Evolutionary conservation across 2,888 invertebrate genomes (phyloP).

Genomic region (Germaria angustata): DNA sequence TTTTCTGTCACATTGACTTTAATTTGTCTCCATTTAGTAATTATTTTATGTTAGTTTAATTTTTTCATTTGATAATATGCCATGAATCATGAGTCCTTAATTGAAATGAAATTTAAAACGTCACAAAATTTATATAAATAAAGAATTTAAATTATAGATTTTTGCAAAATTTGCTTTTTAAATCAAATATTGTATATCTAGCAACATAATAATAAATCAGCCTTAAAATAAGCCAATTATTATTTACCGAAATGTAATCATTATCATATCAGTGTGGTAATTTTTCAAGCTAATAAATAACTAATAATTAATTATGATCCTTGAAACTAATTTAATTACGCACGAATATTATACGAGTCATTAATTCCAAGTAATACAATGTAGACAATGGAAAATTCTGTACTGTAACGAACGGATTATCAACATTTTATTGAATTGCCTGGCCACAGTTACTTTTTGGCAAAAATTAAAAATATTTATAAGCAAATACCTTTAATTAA

Average conservation of each 20-base stretch:
- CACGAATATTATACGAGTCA: slow-evolving; percentile 22
- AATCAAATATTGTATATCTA: no score
- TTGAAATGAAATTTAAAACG: no score
- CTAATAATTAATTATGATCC: slow-evolving; percentile 34
- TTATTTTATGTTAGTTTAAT: no score
- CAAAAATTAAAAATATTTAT: background rate
- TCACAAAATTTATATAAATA: no score
- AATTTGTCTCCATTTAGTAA: no score
- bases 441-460: slow-evolving; percentile 3
- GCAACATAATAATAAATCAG: slow-evolving; percentile 15
- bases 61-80: no score
- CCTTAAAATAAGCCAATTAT: slow-evolving; percentile 10
- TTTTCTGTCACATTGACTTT: no score
- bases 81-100: no score
- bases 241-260: slow-evolving; percentile 4
- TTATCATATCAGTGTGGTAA: background rate
- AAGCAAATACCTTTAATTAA: slow-evolving; percentile 49
- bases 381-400: background rate
- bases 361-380: slow-evolving; percentile 45
- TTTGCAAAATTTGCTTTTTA: no score
- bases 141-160: no score
- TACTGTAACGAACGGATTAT: slow-evolving; percentile 4
- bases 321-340: slow-evolving; percentile 30
- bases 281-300: slow-evolving; percentile 18
- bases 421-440: slow-evolving; percentile 32